Percentiles rank a stretch among this genome's conserved stretches.
phyloP scores from a whole-genome alignment of 1,140 invertebrate species.

The Ceratitis capitata region DNA sequence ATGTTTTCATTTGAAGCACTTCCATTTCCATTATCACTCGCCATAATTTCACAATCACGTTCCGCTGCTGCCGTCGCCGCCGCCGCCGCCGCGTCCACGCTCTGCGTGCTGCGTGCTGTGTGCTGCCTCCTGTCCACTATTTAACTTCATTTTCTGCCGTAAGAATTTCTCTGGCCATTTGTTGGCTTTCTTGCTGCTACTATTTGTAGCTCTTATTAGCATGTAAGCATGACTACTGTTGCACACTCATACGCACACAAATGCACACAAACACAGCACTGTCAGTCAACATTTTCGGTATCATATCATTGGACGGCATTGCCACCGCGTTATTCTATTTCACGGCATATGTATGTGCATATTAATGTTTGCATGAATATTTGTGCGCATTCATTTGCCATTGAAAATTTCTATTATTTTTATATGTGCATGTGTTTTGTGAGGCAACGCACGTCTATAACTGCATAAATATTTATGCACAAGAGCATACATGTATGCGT shows the following conservation, averaged over 20 bases:
- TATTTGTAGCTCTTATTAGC: not conserved
- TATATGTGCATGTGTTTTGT: not conserved
- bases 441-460: not conserved
- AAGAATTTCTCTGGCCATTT: constrained; percentile 15
- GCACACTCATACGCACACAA: not conserved
- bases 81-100: not conserved
- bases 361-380: not conserved
- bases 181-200: not conserved
- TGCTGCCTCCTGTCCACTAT: not conserved
- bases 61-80: not conserved
- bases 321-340: not conserved
- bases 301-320: not conserved
- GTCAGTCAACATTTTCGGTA: not conserved
- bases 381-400: not conserved
- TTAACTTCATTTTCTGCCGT: not conserved
- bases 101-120: no score
- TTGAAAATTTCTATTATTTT: constrained; percentile 30
- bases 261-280: not conserved
- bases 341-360: not conserved
- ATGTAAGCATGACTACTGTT: not conserved
- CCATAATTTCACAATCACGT: constrained; percentile 23
- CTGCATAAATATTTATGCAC: not conserved
- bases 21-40: constrained; percentile 12
- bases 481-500: not conserved
- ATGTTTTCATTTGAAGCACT: not conserved